These are phyloP conservation scores for Lepidostoma basale DNA, from an alignment of 1,140 invertebrate genomes.

Conservation along the genomic window DNA sequence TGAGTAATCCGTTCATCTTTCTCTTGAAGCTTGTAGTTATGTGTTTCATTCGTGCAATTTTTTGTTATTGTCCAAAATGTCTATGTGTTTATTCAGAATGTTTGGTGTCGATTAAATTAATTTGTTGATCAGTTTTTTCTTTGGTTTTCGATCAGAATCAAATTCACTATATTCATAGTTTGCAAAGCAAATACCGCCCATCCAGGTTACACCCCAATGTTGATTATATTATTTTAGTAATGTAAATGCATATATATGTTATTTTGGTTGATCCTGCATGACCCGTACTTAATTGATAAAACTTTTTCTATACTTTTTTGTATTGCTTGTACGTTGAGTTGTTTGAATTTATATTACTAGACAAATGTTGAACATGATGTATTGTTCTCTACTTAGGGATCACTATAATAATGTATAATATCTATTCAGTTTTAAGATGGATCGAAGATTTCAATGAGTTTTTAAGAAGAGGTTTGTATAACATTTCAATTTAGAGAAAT, in stretches of 20 bases:
- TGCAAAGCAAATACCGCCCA: slow-evolving; percentile 41
- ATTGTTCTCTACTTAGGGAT: no score
- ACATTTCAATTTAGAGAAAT: no score
- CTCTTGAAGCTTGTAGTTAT: slow-evolving; percentile 45
- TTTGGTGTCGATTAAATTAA: slow-evolving; percentile 16
- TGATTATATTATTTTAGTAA: slow-evolving; percentile 17
- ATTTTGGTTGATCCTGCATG: slow-evolving; percentile 25
- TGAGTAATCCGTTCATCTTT: slow-evolving; percentile 37
- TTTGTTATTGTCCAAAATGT: slow-evolving; percentile 43
- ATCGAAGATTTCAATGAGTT: no score
- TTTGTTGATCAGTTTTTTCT: no score
- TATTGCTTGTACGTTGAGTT: neutral
- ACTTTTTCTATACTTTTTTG: neutral
- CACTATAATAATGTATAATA: no score
- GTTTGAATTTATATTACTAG: no score
- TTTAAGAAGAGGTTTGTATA: no score
- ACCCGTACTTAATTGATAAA: slow-evolving; percentile 1
- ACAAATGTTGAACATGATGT: no score
- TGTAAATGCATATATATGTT: slow-evolving; percentile 1
- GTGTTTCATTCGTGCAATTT: slow-evolving; percentile 45
- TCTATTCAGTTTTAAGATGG: no score
- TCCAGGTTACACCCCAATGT: slow-evolving; percentile 43
- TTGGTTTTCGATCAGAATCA: neutral
- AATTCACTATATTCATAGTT: slow-evolving; percentile 1
- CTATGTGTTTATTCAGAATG: slow-evolving; percentile 41